Conservation (phyloP, 2,797 vertebrate genomes). For the Salmo trutta region DNA sequence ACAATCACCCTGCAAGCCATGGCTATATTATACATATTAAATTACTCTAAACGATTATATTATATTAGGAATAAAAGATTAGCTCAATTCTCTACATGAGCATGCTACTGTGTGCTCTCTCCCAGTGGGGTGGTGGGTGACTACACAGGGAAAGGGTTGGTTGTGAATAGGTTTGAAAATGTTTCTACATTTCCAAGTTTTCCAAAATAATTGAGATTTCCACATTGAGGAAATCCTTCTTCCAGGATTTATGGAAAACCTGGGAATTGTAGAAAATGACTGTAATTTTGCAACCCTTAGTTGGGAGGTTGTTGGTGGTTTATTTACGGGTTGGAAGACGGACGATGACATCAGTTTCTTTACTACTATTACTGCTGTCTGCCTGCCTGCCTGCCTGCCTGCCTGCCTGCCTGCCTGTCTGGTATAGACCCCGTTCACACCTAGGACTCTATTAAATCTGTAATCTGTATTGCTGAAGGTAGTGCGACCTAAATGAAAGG, state of each 20-base stretch:
- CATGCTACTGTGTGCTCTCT: slow-evolving; percentile 67
- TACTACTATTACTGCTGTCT: slow-evolving; percentile 61
- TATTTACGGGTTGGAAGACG: slow-evolving; percentile 50
- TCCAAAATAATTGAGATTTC: no score
- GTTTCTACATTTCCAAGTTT: no score
- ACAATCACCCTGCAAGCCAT: slow-evolving; percentile 73
- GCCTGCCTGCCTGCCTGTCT: neutral
- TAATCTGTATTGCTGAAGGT: no score
- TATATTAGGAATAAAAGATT: slow-evolving; percentile 52
- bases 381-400: slow-evolving; percentile 2
- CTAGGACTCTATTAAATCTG: no score
- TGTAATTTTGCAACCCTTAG: no score
- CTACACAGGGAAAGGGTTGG: slow-evolving; percentile 33
- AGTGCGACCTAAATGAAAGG: no score
- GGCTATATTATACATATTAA: slow-evolving; percentile 62
- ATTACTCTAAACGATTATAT: slow-evolving; percentile 48
- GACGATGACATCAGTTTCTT: slow-evolving; percentile 66
- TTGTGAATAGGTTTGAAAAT: no score
- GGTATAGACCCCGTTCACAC: no score
- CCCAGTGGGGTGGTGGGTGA: slow-evolving; percentile 46
- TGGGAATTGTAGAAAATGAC: no score
- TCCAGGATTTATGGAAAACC: no score
- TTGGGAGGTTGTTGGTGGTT: slow-evolving; percentile 1
- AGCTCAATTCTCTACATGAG: slow-evolving; percentile 50
- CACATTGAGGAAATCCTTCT: no score